A percentile compares a stretch with the other conserved stretches of the same genome.
Evolutionary conservation across 2,797 vertebrate species (phyloP).

Genomic region (Myoxocephalus aenaeus): DNA sequence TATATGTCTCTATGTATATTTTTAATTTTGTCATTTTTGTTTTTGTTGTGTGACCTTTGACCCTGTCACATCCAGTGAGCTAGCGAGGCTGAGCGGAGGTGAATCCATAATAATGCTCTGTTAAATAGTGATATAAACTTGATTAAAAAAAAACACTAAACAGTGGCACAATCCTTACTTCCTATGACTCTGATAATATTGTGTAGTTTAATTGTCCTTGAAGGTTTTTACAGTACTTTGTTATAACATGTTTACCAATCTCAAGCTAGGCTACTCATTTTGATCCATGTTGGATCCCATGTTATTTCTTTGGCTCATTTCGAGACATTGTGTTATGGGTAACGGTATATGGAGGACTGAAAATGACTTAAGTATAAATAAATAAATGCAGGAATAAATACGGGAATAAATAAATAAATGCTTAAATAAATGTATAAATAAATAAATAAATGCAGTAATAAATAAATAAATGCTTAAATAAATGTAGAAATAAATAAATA

Average conservation of each 20-base stretch:
- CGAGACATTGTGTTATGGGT: neutral
- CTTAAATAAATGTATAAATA: no score
- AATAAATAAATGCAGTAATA: no score
- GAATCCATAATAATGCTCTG: neutral
- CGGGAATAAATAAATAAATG: no score
- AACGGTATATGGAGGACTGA: no score
- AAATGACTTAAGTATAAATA: no score
- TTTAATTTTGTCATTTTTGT: neutral
- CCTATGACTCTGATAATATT: neutral
- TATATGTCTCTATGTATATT: neutral
- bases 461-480: no score
- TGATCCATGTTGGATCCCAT: neutral
- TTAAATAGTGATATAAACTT: neutral
- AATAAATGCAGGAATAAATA: no score
- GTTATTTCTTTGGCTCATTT: neutral
- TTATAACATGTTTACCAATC: neutral
- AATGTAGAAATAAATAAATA: no score
- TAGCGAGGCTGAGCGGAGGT: neutral
- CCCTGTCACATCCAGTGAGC: neutral
- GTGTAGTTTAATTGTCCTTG: neutral
- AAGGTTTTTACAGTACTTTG: neutral
- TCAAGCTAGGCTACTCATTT: slow-evolving; percentile 4
- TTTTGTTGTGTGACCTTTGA: neutral
- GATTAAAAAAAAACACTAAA: neutral
- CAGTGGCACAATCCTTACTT: neutral